Percentiles rank a stretch among this genome's conserved stretches.
Evolutionary conservation across 2,888 invertebrate species (phyloP).

Genomic region (Pantelozetes paolii): DNA sequence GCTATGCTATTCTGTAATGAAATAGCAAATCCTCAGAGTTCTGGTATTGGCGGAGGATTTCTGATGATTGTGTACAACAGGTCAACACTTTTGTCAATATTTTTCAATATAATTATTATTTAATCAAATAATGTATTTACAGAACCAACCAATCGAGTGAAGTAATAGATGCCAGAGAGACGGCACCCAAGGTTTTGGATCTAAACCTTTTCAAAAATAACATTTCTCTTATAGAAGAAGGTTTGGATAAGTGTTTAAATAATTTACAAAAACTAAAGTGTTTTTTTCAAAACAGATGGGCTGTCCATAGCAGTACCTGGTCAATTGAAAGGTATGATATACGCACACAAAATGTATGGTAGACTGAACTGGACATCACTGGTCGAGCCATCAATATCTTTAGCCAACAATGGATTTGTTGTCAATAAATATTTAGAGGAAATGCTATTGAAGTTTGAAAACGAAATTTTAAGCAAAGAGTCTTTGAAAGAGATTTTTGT

Average conservation of each 20-base stretch:
- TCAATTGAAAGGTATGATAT: constrained; percentile 78
- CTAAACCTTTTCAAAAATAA: constrained; percentile 65
- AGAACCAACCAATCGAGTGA: constrained; percentile 59
- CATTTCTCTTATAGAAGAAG: constrained; percentile 46
- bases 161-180: constrained; percentile 70
- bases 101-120: too few relatives aligned
- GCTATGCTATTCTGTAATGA: constrained; percentile 82
- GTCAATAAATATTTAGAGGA: constrained; percentile 55
- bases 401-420: constrained; percentile 67
- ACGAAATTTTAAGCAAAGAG: constrained; percentile 57
- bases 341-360: constrained; percentile 68
- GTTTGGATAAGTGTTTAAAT: constrained; percentile 46
- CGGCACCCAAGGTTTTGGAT: constrained; percentile 61
- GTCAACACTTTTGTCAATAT: too few relatives aligned
- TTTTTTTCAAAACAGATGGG: too few relatives aligned
- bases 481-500: constrained; percentile 54
- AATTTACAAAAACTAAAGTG: neutral
- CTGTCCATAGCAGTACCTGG: constrained; percentile 81
- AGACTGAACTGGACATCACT: constrained; percentile 69
- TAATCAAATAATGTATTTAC: constrained; percentile 26
- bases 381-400: constrained; percentile 69
- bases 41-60: constrained; percentile 86
- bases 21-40: constrained; percentile 73
- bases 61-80: constrained; percentile 72
- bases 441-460: constrained; percentile 49